Evolutionary conservation across 2,113 vertebrate species (phyloP).

Genomic region (Misgurnus anguillicaudatus): DNA sequence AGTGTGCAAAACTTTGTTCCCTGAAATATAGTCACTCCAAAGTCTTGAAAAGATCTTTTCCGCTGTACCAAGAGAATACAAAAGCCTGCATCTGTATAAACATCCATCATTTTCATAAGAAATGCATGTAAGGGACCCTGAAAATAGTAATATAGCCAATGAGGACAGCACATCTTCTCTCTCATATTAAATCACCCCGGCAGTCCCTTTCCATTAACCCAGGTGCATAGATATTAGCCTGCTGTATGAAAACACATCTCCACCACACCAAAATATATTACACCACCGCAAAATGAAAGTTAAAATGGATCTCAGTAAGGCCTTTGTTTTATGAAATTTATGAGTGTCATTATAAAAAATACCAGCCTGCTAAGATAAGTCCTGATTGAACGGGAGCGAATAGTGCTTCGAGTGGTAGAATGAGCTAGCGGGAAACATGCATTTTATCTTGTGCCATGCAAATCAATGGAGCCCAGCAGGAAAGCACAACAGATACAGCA

Average conservation of each 20-base stretch:
- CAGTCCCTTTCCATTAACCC: conserved; percentile 25
- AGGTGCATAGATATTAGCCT: conserved; percentile 42
- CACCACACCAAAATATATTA: conserved; percentile 33
- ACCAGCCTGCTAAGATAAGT: conserved; percentile 62
- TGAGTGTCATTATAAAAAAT: conserved; percentile 68
- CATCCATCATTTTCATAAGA: background rate
- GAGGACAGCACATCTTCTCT: conserved; percentile 12
- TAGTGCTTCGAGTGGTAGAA: conserved; percentile 67
- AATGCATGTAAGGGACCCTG: conserved; percentile 19
- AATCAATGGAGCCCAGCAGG: conserved; percentile 68
- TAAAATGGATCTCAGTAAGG: conserved; percentile 57
- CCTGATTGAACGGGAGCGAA: conserved; percentile 64
- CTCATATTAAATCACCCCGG: conserved; percentile 32
- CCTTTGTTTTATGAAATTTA: conserved; percentile 65
- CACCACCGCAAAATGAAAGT: conserved; percentile 43
- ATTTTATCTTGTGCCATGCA: conserved; percentile 68
- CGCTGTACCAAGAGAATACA: background rate
- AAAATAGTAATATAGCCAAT: conserved; percentile 5
- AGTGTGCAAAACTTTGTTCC: background rate
- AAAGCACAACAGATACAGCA: conserved; percentile 54
- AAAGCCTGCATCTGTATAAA: background rate
- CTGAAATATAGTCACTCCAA: background rate
- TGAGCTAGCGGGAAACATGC: conserved; percentile 61
- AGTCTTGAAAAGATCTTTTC: background rate
- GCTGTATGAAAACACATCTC: conserved; percentile 39